phyloP scores from a whole-genome alignment of 1,140 invertebrate genomes.

The Chironomus tepperi region DNA sequence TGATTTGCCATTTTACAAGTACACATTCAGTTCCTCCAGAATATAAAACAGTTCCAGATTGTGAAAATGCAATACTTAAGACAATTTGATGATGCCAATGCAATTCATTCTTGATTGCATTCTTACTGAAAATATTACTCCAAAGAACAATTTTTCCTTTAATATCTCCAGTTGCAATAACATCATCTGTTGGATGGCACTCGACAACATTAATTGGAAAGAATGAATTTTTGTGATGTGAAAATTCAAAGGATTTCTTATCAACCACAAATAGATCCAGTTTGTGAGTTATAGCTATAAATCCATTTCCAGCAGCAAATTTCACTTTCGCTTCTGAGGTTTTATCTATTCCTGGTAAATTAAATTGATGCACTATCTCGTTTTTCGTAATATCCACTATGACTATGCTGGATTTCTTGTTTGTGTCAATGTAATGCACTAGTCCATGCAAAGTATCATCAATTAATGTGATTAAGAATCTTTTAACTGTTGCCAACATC shows the following conservation, averaged over 20 bases:
- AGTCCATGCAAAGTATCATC: constrained; percentile 10
- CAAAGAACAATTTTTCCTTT: constrained; percentile 59
- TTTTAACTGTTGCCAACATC: background rate
- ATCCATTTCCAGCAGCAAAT: constrained; percentile 28
- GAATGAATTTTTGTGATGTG: constrained; percentile 27
- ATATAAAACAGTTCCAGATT: constrained; percentile 56
- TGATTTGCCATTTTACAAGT: constrained; percentile 66
- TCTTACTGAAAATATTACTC: constrained; percentile 44
- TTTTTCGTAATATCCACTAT: constrained; percentile 26
- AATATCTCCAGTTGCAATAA: constrained; percentile 60
- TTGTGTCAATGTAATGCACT: background rate
- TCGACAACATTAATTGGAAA: constrained; percentile 54
- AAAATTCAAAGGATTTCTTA: constrained; percentile 28
- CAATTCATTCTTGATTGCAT: constrained; percentile 46
- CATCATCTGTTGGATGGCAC: constrained; percentile 56
- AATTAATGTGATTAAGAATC: constrained; percentile 30
- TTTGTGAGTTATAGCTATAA: constrained; percentile 36
- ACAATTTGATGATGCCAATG: constrained; percentile 78
- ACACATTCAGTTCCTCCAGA: constrained; percentile 72
- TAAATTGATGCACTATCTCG: constrained; percentile 30
- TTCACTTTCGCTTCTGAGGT: constrained; percentile 26
- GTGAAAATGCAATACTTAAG: constrained; percentile 56
- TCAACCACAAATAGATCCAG: constrained; percentile 36
- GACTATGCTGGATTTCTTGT: constrained; percentile 26
- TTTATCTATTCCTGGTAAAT: constrained; percentile 25